Percentiles rank a stretch among this genome's conserved stretches.
Conservation (phyloP, 2,888 invertebrate genomes). For the Lobophora halterata region DNA sequence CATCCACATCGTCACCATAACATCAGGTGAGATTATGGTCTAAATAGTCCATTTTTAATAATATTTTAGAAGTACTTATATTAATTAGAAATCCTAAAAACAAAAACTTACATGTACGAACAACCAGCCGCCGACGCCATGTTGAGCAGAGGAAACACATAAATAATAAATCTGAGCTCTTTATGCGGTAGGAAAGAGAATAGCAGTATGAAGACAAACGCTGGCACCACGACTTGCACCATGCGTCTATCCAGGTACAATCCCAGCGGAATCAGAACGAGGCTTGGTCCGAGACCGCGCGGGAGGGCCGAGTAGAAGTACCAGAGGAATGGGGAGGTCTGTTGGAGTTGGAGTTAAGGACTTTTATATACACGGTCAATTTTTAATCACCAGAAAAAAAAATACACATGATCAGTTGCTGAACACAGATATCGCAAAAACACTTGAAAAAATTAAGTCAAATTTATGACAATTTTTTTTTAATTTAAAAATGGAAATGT, state of each 20-base stretch:
- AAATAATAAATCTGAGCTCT: conserved; percentile 98
- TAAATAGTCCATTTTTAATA: not conserved
- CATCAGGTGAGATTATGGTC: too few relatives aligned
- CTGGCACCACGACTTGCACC: conserved; percentile 85
- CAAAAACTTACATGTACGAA: conserved; percentile 89
- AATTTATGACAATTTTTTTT: too few relatives aligned
- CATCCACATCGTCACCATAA: too few relatives aligned
- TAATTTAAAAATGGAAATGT: too few relatives aligned
- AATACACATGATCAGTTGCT: too few relatives aligned
- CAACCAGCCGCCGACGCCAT: conserved; percentile 93
- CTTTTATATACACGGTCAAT: not conserved
- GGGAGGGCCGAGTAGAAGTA: conserved; percentile 99
- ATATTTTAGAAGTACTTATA: not conserved
- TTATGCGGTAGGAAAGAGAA: conserved; percentile 99
- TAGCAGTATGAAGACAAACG: conserved; percentile 89
- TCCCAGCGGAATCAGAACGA: conserved; percentile 90
- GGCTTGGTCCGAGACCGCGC: conserved; percentile 91
- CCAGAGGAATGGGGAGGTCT: conserved; percentile 98
- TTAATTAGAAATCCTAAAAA: not conserved
- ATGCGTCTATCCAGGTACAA: conserved; percentile 86
- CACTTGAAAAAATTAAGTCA: too few relatives aligned
- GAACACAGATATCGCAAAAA: too few relatives aligned
- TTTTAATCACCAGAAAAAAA: conserved; percentile 1
- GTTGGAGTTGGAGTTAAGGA: conserved; percentile 39
- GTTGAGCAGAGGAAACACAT: conserved; percentile 97